Evolutionary conservation across 2,113 vertebrate species (phyloP), one percentile per base, ranked within the genome.

Genomic region (Engystomops pustulosus): DNA sequence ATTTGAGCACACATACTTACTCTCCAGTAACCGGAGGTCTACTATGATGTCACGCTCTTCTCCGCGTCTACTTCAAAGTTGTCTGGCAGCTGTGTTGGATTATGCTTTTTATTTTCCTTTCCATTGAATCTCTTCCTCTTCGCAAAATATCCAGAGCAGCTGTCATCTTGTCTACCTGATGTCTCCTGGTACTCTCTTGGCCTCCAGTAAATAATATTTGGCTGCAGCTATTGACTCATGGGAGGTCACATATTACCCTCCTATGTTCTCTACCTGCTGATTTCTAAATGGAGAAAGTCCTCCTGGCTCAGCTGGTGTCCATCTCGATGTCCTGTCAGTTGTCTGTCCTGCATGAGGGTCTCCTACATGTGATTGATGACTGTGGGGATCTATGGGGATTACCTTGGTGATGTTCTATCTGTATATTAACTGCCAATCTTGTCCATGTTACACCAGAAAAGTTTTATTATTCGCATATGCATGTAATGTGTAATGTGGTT

Each of bases 1-100:
- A 9, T 27, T 25, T 14, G 58, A 62, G 2, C 58, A 62, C 58
- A 15, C 15, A 36, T 15, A 30, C 15, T 49, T 36, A 6, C 3
- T 45, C 69, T 25, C 69, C 4, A 71, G 69, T 25, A 45, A 25
- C 69, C 11, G n/a, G 41, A 74, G 70, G 41, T 47, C 14, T 74
- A 27, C 23, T 18, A 74, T 47, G 70, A 74, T 45, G 41, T 74
- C 70, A 74, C 70, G 15, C 30, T 55, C 47, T 55, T 49, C 71
- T 47, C 34, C 67, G 20, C 41, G 23, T 49, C 71, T 49, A 49
- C 44, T 74, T 58, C 74, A 77, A 34, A 58, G 49, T 55, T 55
- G 20, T 78, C 75, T 78, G 51, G 51, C 75, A 78, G 51, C 75
- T 78, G 75, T 38, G 32, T 78, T 58, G 75, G 75, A 78, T 78